phyloP scores from a whole-genome alignment of 30 jellyfish, hydroid and myxozoan genomes.

The Aurelia coerulea region DNA sequence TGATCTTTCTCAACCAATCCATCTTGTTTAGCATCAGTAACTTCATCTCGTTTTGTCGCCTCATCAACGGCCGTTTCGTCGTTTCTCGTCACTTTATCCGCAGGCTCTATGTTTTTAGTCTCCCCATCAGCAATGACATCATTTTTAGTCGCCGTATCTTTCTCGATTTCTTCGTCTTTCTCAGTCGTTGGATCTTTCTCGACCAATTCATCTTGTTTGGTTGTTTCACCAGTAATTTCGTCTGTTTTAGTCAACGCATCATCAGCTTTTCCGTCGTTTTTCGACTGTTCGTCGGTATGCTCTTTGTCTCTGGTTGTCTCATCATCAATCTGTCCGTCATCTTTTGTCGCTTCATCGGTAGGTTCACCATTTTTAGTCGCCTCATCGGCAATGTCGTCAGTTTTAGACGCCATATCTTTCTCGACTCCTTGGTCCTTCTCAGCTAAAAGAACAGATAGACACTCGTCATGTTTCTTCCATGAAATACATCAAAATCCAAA shows the following conservation, averaged over 20 bases:
- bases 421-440: background rate
- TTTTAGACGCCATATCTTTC: too few relatives aligned
- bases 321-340: background rate
- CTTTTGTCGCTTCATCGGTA: background rate
- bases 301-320: background rate
- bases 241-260: background rate
- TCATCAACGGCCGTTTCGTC: background rate
- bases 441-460: too few relatives aligned
- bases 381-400: too few relatives aligned
- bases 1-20: conserved; percentile 13
- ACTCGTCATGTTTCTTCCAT: too few relatives aligned
- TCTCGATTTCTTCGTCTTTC: background rate
- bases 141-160: too few relatives aligned
- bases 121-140: too few relatives aligned
- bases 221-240: background rate
- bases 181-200: background rate
- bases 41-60: background rate
- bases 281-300: background rate
- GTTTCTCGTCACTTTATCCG: background rate
- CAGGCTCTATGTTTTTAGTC: background rate
- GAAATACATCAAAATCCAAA: too few relatives aligned
- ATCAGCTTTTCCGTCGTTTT: background rate
- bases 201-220: background rate
- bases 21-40: background rate
- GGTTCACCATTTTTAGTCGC: background rate